Evolutionary conservation across 2,888 invertebrate genomes (phyloP).

Genomic region (Ormia ochracea): DNA sequence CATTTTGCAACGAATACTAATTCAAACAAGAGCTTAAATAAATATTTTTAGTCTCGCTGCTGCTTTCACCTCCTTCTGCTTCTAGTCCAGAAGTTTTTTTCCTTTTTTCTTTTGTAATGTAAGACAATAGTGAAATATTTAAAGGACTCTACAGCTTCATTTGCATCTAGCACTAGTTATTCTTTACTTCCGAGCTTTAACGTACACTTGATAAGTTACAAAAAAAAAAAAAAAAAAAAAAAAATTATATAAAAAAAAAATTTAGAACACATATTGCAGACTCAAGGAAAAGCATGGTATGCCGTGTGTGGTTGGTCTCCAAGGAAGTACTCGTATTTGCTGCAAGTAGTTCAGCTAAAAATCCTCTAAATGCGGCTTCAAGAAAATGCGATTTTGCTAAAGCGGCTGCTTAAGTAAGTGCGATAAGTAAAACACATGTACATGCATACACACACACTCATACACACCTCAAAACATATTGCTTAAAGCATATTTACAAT

Average conservation of each 20-base stretch:
- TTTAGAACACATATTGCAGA: neutral
- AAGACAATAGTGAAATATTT: constrained; percentile 16
- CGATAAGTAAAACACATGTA: neutral
- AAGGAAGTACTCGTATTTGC: constrained; percentile 4
- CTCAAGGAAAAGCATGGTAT: constrained; percentile 1
- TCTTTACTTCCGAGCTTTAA: neutral
- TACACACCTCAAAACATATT: neutral
- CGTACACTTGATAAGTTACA: neutral
- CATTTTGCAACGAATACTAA: constrained; percentile 43
- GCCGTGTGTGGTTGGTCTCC: constrained; percentile 3
- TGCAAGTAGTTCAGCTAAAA: constrained; percentile 17
- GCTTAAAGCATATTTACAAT: constrained; percentile 50
- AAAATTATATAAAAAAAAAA: too few relatives aligned
- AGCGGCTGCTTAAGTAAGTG: neutral
- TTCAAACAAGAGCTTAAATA: constrained; percentile 26
- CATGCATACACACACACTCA: neutral
- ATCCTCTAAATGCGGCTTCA: neutral
- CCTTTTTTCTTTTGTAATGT: too few relatives aligned
- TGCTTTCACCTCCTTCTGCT: neutral
- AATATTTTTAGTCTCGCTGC: neutral
- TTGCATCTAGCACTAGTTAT: constrained; percentile 11
- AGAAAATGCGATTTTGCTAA: neutral
- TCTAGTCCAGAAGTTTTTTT: constrained; percentile 11
- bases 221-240: neutral
- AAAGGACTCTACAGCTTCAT: constrained; percentile 29